Evolutionary conservation across 2,113 vertebrate species (phyloP).

Genomic region (Antechinus flavipes): DNA sequence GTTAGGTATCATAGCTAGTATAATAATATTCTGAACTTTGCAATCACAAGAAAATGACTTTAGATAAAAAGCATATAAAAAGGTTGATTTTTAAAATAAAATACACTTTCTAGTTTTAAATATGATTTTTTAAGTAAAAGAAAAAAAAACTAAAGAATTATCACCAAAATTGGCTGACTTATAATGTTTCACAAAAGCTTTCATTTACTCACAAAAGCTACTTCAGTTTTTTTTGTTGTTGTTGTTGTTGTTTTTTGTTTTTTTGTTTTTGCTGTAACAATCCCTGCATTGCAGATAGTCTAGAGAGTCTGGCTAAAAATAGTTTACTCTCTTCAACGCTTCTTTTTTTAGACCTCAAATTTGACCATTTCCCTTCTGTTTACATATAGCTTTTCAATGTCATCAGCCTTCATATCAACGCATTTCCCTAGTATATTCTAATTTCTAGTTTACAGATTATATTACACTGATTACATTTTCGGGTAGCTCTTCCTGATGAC

Average conservation of each 20-base stretch:
- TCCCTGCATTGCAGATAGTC: not conserved
- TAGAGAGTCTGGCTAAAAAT: not conserved
- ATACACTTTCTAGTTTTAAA: not conserved
- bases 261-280: not conserved
- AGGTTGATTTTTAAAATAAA: no score
- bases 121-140: not conserved
- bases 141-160: not conserved
- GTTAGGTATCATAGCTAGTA: not conserved
- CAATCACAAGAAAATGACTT: not conserved
- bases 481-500: not conserved
- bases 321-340: not conserved
- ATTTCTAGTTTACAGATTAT: conserved; percentile 22
- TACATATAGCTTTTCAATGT: not conserved
- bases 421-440: conserved; percentile 35
- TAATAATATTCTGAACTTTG: not conserved
- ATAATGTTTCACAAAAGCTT: not conserved
- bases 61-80: no score
- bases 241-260: no score
- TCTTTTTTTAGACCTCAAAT: conserved; percentile 4
- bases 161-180: not conserved
- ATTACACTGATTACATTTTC: conserved; percentile 23
- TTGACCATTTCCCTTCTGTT: not conserved
- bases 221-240: not conserved
- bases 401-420: conserved; percentile 25
- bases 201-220: not conserved